These are phyloP conservation scores for Mola mola DNA, from an alignment of 2,113 vertebrate genomes.

Conservation along the genomic window DNA sequence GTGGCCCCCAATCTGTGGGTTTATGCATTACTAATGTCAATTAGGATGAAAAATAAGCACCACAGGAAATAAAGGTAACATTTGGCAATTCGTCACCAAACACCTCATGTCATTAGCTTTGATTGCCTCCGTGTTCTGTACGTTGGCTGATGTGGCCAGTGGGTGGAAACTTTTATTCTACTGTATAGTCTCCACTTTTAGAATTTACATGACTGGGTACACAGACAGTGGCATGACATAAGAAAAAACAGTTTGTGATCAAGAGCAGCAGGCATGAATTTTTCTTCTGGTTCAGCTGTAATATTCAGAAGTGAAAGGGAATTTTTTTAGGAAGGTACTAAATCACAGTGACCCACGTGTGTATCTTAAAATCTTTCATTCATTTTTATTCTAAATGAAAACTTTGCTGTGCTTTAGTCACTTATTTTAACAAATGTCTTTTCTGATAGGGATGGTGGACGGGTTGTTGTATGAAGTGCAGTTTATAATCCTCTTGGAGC, in stretches of 20 bases:
- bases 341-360: too few species aligned
- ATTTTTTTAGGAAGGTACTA: too few species aligned
- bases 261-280: not conserved
- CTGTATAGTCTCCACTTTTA: constrained; percentile 17
- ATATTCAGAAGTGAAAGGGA: too few species aligned
- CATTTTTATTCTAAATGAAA: too few species aligned
- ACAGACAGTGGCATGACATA: not conserved
- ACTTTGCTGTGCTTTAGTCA: too few species aligned
- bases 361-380: too few species aligned
- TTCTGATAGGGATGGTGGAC: too few species aligned
- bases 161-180: constrained; percentile 23
- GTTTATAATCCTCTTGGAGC: too few species aligned
- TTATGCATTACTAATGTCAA: constrained; percentile 37
- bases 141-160: not conserved
- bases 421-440: too few species aligned
- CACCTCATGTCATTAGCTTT: not conserved
- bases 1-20: not conserved
- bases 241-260: not conserved
- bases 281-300: too few species aligned
- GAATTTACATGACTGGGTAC: not conserved
- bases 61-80: constrained; percentile 28
- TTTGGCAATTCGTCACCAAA: constrained; percentile 32
- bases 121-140: not conserved
- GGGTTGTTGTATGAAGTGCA: too few species aligned
- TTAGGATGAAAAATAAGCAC: constrained; percentile 11